Conservation (phyloP, 2,113 vertebrate species). For the Limnothrissa miodon region DNA sequence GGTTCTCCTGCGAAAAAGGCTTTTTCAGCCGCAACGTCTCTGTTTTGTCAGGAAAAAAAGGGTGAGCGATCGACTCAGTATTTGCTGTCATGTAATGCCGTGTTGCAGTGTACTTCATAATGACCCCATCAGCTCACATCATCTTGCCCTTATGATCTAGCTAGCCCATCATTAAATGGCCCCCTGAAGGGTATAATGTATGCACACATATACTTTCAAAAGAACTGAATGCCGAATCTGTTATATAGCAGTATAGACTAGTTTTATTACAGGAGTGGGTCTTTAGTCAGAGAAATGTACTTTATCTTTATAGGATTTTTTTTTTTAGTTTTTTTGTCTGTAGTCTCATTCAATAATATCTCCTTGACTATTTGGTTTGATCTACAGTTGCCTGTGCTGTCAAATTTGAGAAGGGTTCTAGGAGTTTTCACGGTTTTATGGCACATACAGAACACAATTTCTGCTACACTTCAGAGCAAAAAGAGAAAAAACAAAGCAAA, state of each 20-base stretch:
- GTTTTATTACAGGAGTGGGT: not conserved
- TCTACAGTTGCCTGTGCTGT: not conserved
- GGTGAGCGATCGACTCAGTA: not conserved
- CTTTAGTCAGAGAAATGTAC: not conserved
- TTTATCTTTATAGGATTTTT: not conserved
- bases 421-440: slow-evolving; percentile 30
- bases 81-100: not conserved
- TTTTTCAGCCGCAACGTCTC: not conserved
- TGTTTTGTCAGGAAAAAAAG: not conserved
- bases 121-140: not conserved
- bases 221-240: not conserved
- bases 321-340: not conserved
- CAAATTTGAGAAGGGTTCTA: no score
- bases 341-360: not conserved
- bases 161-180: not conserved
- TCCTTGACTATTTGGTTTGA: not conserved
- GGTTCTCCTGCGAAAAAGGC: not conserved
- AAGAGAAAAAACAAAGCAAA: not conserved
- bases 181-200: no score
- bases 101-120: not conserved
- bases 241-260: not conserved
- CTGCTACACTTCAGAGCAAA: slow-evolving; percentile 41
- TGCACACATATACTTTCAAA: no score
- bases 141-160: not conserved
- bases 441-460: slow-evolving; percentile 42